These are phyloP conservation scores for Gasterosteus aculeatus DNA, from an alignment of 2,113 vertebrate genomes.

Conservation along the genomic window DNA sequence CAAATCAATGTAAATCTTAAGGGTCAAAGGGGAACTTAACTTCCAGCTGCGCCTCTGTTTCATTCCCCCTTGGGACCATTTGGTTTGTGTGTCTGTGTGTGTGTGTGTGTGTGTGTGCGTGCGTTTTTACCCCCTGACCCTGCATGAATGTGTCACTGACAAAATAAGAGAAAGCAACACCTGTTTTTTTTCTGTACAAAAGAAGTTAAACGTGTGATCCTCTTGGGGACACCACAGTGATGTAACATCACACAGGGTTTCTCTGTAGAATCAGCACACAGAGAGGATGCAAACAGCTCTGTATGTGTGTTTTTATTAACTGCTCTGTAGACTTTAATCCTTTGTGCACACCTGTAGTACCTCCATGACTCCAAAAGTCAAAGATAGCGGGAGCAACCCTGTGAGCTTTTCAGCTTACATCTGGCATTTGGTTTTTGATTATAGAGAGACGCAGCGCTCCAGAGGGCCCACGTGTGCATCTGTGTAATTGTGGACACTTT, in stretches of 20 bases:
- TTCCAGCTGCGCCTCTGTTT: conserved; percentile 59
- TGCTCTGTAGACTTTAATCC: background rate
- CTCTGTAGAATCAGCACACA: conserved; percentile 18
- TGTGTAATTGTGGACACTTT: conserved; percentile 6
- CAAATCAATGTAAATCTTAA: conserved; percentile 43
- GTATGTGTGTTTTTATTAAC: background rate
- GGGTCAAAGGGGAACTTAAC: conserved; percentile 62
- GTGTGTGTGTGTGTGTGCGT: conserved; percentile 25
- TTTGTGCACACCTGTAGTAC: conserved; percentile 21
- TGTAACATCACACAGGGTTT: conserved; percentile 2
- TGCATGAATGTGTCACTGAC: conserved; percentile 24
- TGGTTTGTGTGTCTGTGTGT: conserved; percentile 2
- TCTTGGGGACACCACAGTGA: conserved; percentile 12
- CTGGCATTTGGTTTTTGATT: conserved; percentile 46
- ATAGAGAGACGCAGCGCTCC: conserved; percentile 12
- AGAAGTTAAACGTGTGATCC: background rate
- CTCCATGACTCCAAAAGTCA: conserved; percentile 46
- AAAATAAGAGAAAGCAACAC: conserved; percentile 32
- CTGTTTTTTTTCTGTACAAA: conserved; percentile 37
- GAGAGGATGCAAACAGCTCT: background rate
- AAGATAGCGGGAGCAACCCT: conserved; percentile 45
- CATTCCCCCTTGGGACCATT: conserved; percentile 17
- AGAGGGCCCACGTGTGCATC: background rate
- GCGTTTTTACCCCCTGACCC: conserved; percentile 12
- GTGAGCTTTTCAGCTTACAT: conserved; percentile 43